Conservation (phyloP, 2,113 vertebrate genomes). For the Nyctereutes procyonoides region DNA sequence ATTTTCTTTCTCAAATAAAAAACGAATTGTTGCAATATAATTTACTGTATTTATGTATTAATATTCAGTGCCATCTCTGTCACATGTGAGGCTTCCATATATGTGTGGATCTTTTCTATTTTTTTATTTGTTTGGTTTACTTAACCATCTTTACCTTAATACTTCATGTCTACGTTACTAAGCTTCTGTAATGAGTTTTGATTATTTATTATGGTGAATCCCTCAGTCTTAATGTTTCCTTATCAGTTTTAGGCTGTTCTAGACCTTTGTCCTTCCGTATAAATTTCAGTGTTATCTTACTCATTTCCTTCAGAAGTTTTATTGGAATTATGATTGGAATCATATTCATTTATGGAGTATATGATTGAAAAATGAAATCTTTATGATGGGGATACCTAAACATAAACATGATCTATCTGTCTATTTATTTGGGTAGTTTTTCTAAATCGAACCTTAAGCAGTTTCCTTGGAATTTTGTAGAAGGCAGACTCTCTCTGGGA, state of each 20-base stretch:
- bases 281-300: not conserved
- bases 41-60: not conserved
- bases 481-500: not conserved
- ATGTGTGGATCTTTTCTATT: not conserved
- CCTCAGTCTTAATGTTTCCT: not conserved
- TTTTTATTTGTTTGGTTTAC: not conserved
- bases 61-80: not conserved
- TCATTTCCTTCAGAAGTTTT: constrained; percentile 13
- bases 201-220: not conserved
- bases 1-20: not conserved
- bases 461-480: not conserved
- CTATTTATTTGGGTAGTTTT: constrained; percentile 17
- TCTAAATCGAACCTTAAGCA: not conserved
- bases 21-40: not conserved
- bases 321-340: not conserved
- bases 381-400: not conserved
- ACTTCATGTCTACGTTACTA: not conserved
- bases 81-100: not conserved
- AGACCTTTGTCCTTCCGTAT: not conserved
- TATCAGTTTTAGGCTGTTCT: not conserved
- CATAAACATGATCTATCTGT: not conserved
- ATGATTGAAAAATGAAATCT: not conserved
- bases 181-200: not conserved
- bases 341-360: not conserved
- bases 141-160: not conserved